A percentile compares a stretch with the other conserved stretches of the same genome.
Evolutionary conservation across 2,113 vertebrate species (phyloP).

Genomic region (Callopanchax toddi): DNA sequence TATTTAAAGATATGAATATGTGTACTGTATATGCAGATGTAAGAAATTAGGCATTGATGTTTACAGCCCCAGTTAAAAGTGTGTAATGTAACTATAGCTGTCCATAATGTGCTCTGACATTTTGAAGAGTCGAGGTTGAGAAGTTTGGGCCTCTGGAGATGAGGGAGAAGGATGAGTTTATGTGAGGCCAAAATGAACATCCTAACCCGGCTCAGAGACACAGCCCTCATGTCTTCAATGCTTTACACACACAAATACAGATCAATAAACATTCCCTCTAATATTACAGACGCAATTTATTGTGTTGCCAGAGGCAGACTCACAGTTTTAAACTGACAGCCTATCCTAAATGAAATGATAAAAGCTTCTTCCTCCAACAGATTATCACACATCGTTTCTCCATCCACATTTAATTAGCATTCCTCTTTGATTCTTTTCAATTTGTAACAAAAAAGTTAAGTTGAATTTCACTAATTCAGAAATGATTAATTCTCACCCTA

Average conservation of each 20-base stretch:
- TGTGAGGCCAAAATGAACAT: constrained; percentile 7
- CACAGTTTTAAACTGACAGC: constrained; percentile 13
- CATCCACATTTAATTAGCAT: constrained; percentile 47
- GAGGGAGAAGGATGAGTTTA: constrained; percentile 28
- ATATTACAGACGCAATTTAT: not conserved
- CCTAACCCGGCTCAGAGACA: too few relatives aligned
- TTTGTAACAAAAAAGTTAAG: constrained; percentile 33
- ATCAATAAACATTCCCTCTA: not conserved
- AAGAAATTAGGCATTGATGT: not conserved
- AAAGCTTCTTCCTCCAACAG: constrained; percentile 16
- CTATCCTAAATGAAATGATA: constrained; percentile 17
- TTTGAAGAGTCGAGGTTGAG: constrained; percentile 10
- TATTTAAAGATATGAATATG: too few relatives aligned
- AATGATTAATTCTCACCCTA: constrained; percentile 46
- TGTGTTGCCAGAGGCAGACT: constrained; percentile 18
- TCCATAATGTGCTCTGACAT: constrained; percentile 35
- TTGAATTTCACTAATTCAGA: constrained; percentile 49
- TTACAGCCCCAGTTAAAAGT: not conserved
- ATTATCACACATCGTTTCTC: constrained; percentile 4
- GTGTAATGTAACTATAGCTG: constrained; percentile 28
- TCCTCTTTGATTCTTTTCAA: constrained; percentile 34
- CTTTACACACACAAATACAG: not conserved
- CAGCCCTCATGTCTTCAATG: not conserved
- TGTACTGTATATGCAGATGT: too few relatives aligned
- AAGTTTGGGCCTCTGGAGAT: constrained; percentile 27